Base-by-base conservation (phyloP, 1,140 invertebrate species). In the Zophobas atratus region DNA sequence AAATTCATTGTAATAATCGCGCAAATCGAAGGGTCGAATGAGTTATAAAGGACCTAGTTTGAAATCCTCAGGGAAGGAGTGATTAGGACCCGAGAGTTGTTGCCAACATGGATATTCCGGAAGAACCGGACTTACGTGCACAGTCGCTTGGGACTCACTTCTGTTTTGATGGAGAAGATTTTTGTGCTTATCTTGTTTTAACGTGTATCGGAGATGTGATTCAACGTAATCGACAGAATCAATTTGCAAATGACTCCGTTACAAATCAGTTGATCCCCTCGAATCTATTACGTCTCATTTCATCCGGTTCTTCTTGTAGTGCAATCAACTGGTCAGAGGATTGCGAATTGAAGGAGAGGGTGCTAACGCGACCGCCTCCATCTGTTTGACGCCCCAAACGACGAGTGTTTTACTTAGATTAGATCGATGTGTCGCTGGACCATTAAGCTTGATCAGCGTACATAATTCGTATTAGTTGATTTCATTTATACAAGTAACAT, bases 181-280 rank as follows among this genome's bases (percentile, higher is more conserved):
- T 60, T 60, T 60, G 56, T 60, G 56, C 38, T 60, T 60, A 39
- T 39, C 56, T 63, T 63, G 60, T 43, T 1, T n/a, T n/a, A 20
- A 67, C 60, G 43, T 41, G 60, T 41, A 48, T 39, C 38, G 51
- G 36, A 20, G 20, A 20, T 20, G 20, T 20, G 20, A 51, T 72
- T 72, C 35, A 80, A 70, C 48, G 70, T 34, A 77, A 81, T 81
- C 79, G 76, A 72, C 74, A 35, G 53, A 78, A 43, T 78, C 79
- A 80, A 81, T 81, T 81, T 81, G 79, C 80, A 81, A 81, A 81
- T 81, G 71, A 81, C 74, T 80, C 6, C 63, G 39, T 49, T 76
- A 63, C 77, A 78, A 76, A 80, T 78, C 76, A 70, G 49, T 36
- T 43, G 70, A 46, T 63, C 79, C 70, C 57, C 76, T 75, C 70